Base-by-base conservation (phyloP, 2,797 vertebrate species). In the Phalloptychus januarius region DNA sequence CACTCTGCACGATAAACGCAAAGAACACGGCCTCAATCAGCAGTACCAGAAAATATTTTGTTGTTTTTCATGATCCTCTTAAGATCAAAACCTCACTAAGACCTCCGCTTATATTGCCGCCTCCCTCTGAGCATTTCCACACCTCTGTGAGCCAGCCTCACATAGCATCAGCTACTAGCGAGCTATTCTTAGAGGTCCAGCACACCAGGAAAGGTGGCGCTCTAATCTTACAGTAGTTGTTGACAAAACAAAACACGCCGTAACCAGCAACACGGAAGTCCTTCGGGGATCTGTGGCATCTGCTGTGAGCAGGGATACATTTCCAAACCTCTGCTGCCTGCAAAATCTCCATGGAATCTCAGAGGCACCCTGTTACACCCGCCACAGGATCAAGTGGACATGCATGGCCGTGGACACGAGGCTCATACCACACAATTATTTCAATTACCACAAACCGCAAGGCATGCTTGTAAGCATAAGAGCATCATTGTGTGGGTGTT, bases 171-270 rank as follows among this genome's bases (percentile, higher is more conserved):
- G 70, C 80, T 74, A 42, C 70, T 76, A 69, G 44, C 0, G 1
- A 65, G 82, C 90, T 93, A 93, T 93, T 89, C 78, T 87, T 83
- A 84, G 91, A 81, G 71, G 31, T 78, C 25, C 58, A 73, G 36
- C 61, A 31, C 76, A 80, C 28, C 79, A 80, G 77, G 85, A 79
- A 88, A 88, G 85, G 88, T 76, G 78, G 83, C 76, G 38, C 82
- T 86, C 78, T 78, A 74, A 81, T 85, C 83, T 80, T 84, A 82
- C 81, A 74, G 81, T 74, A 69, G 83, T 80, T 93, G 94, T 94
- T 93, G 90, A 92, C 79, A 82, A 88, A 94, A 90, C 91, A 94
- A 83, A 91, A 85, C 84, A 79, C 54, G 16, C 61, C 28, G 81
- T 89, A 86, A 86, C 91, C 82, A 85, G 61, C 81, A 78, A 77